Evolutionary conservation across 2,888 invertebrate species (phyloP), one percentile per base, ranked within the genome.

Genomic region (Ophion slaviceki): DNA sequence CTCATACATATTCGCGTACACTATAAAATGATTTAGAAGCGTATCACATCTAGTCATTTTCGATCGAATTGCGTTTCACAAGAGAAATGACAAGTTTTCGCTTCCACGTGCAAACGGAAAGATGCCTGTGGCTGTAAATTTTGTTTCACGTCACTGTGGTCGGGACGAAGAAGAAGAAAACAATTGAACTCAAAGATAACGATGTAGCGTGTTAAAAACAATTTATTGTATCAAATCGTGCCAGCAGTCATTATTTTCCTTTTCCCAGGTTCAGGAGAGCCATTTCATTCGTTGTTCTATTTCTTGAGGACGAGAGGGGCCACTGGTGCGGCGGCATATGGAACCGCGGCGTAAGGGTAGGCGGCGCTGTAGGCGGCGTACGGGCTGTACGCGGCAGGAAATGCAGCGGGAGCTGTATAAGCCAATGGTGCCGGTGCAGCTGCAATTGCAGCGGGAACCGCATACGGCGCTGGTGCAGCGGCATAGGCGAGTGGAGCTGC

Each of bases 401-500:
- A 89, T 61, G 86, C 88, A 17, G 92, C 91, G 47, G 88, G 88
- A 2, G 93, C 93, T n/a, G 92, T 82, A 89, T 90, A 89, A 81
- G 92, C 88, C 87, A 89, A 40, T 40, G 89, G 87, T 17, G 90
- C 86, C 89, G 91, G 91, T 77, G 89, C 89, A 86, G 88, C 90
- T 80, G 74, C 82, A 67, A 82, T 57, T 36, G 89, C 86, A 28
- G 88, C 88, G 11, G 85, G 85, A 2, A 89, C 87, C 4, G 89
- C 93, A 1, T 89, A 84, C 0, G 91, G 91, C 0, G 91, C 88
- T 6, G 88, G 84, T 36, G 93, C 92, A 5, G 95, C 95, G 24
- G 95, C 94, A 70, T 94, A 94, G 88, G 95, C 94, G 79, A 95
- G 94, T 0, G 95, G 94, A 10, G 95, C 93, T 36, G 94, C 95